Evolutionary conservation across 2,888 invertebrate genomes (phyloP), one percentile per base, ranked within the genome.

Genomic region (Tiliacea citrago): DNA sequence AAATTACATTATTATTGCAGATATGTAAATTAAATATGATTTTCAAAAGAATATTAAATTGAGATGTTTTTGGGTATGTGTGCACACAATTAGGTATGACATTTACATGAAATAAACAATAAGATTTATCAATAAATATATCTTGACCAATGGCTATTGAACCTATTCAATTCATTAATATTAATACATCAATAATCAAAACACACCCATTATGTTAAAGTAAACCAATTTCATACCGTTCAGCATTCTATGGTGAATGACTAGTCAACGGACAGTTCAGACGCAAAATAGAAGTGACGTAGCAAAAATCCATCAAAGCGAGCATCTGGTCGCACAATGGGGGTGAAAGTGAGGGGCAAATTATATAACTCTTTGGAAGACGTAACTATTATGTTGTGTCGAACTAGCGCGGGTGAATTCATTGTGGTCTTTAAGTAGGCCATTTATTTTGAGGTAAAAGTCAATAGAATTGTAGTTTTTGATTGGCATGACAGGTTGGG

Each of bases 151-250:
- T 55, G 45, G 13, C 42, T 24, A 53, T 16, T 57, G 29, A 68
- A 65, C 57, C 35, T 21, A 68, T 18, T 35, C 47, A 10, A 58
- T 21, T 45, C 78, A 80, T 80, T 47, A 75, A 82, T 81, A 82
- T 82, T 77, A 81, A 83, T 81, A 82, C 39, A 73, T 68, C 58
- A 82, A 70, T 78, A 72, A 80, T 82, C 65, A 68, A 58, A 77
- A 71, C n/a, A 70, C 63, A 61, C 45, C 62, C 71, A 78, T 82
- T 83, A 68, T 80, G 58, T 63, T 76, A 63, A 18, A 69, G 57
- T 70, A 70, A 85, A 79, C 72, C 85, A 79, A 86, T 87, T 87
- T 87, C 77, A 82, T 86, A 82, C 84, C 73, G 77, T 77, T 80
- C 85, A 75, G n/a, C 70, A 49, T 77, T 66, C 45, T 58, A 69